Conservation (phyloP, 2,888 invertebrate genomes). For the Thecocarcelia acutangulata region DNA sequence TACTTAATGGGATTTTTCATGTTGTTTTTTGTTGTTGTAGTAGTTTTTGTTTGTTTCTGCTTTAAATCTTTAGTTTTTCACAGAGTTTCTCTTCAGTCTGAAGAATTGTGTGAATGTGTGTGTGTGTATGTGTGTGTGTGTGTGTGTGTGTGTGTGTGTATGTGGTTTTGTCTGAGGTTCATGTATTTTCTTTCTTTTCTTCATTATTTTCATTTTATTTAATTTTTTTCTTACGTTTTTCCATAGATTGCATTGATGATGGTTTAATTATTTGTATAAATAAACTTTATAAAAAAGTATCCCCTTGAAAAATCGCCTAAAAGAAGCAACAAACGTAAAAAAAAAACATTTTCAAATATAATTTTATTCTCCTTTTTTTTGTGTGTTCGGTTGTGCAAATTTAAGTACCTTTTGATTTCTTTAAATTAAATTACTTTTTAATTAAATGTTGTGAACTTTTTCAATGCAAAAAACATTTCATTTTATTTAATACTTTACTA, state of each 20-base stretch:
- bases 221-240: constrained; percentile 40
- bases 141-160: constrained; percentile 14
- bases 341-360: constrained; percentile 1
- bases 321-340: constrained; percentile 15
- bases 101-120: constrained; percentile 3
- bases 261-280: constrained; percentile 64
- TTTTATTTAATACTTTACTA: neutral
- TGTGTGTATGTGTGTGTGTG: constrained; percentile 33
- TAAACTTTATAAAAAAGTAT: constrained; percentile 55
- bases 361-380: neutral
- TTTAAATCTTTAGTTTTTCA: constrained; percentile 56
- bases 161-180: constrained; percentile 60
- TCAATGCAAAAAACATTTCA: neutral
- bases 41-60: constrained; percentile 9
- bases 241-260: constrained; percentile 62
- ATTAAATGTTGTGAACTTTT: constrained; percentile 27
- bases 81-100: constrained; percentile 55
- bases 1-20: constrained; percentile 58
- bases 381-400: constrained; percentile 21
- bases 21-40: neutral
- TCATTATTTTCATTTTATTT: constrained; percentile 52
- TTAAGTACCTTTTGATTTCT: constrained; percentile 30
- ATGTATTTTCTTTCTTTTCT: constrained; percentile 45
- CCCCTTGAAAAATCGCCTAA: constrained; percentile 47
- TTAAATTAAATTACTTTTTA: constrained; percentile 41